phyloP scores from a whole-genome alignment of 2,888 invertebrate genomes.

The Eilema griseolum region DNA sequence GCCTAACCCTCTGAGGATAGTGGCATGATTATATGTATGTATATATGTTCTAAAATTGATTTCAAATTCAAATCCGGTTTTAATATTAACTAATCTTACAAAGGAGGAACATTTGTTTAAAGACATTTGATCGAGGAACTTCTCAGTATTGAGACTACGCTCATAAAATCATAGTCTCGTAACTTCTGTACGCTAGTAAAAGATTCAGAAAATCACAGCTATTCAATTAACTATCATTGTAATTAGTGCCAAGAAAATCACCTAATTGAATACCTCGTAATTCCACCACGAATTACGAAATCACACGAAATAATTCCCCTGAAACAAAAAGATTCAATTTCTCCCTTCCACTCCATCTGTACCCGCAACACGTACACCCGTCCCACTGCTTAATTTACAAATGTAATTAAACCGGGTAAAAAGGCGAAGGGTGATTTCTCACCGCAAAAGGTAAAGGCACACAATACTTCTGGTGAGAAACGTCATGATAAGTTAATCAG shows the following conservation, averaged over 20 bases:
- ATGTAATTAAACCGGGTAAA: constrained; percentile 54
- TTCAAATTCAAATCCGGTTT: neutral
- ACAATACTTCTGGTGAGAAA: constrained; percentile 44
- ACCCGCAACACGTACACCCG: constrained; percentile 44
- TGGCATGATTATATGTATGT: too few relatives aligned
- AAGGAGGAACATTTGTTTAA: too few relatives aligned
- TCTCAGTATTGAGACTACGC: too few relatives aligned
- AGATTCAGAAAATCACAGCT: neutral
- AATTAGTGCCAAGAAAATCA: neutral
- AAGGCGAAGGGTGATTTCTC: constrained; percentile 47
- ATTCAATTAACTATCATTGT: neutral
- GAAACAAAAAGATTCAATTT: constrained; percentile 52
- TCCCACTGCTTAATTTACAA: constrained; percentile 57
- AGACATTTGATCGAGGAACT: too few relatives aligned
- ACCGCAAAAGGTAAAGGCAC: constrained; percentile 37
- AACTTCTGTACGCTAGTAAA: neutral
- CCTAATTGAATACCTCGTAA: constrained; percentile 6
- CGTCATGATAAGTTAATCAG: constrained; percentile 51
- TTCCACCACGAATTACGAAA: constrained; percentile 17
- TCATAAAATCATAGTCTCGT: too few relatives aligned
- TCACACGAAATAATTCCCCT: constrained; percentile 37
- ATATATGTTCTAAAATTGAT: too few relatives aligned
- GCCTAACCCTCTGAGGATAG: too few relatives aligned
- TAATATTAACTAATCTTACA: too few relatives aligned
- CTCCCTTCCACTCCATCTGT: constrained; percentile 37